Conservation (phyloP, 2,113 vertebrate genomes). For the Oxyruncus cristatus region DNA sequence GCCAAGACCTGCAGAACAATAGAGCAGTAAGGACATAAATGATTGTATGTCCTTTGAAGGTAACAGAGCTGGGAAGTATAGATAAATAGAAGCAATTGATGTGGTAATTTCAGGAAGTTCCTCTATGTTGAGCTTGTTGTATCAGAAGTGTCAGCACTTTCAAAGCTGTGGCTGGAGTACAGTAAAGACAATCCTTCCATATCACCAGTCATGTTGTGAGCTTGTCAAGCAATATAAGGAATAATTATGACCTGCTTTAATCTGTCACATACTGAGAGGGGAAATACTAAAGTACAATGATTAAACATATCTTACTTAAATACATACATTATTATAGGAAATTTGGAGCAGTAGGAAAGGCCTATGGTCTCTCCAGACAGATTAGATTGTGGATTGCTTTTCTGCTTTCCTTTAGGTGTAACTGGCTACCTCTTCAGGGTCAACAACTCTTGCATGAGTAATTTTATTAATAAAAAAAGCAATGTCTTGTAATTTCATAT, state of each 20-base stretch:
- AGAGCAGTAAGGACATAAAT: not conserved
- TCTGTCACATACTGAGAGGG: too few species aligned
- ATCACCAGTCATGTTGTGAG: not conserved
- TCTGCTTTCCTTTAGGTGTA: not conserved
- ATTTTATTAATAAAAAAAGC: not conserved
- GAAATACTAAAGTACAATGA: not conserved
- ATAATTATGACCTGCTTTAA: not conserved
- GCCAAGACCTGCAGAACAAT: not conserved
- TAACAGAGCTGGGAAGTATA: not conserved
- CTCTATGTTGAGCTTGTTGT: not conserved
- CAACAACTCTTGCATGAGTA: not conserved
- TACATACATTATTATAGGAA: not conserved
- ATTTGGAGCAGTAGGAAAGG: not conserved
- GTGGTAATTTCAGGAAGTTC: not conserved
- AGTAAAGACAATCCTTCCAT: not conserved
- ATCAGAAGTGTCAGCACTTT: not conserved
- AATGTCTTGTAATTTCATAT: accelerated
- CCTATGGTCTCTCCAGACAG: not conserved
- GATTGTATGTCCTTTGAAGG: not conserved
- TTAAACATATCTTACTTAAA: not conserved
- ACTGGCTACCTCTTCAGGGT: not conserved
- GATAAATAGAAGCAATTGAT: not conserved
- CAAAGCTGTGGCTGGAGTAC: not conserved
- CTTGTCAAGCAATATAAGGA: not conserved
- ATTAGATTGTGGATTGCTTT: not conserved